Evolutionary conservation across 2,888 invertebrate species (phyloP).

Genomic region (Pardosa pseudoannulata): DNA sequence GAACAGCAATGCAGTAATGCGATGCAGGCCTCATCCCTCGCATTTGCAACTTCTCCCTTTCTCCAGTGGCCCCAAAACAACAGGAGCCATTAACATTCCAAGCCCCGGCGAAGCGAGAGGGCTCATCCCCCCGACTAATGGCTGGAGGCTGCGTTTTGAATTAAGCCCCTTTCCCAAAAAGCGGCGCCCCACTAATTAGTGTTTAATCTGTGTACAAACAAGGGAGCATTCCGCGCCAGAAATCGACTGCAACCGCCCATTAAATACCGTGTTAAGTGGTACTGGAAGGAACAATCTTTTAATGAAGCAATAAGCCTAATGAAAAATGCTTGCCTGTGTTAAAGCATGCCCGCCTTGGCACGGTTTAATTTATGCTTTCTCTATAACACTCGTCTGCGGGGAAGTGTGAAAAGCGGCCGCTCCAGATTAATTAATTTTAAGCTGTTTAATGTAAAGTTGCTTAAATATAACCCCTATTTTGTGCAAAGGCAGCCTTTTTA

Average conservation of each 20-base stretch:
- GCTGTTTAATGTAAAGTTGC: neutral
- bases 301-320: conserved; percentile 70
- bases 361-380: conserved; percentile 1
- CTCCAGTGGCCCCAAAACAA: neutral
- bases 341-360: neutral
- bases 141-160: conserved; percentile 14
- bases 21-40: neutral
- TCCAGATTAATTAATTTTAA: neutral
- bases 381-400: neutral
- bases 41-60: neutral
- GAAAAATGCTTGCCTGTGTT: conserved; percentile 38
- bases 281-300: conserved; percentile 22
- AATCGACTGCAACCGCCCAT: conserved; percentile 52
- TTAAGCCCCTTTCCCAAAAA: conserved; percentile 50
- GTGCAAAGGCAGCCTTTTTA: neutral
- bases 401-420: neutral
- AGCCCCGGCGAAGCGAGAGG: conserved; percentile 11
- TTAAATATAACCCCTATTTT: neutral
- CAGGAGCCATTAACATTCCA: conserved; percentile 63
- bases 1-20: neutral
- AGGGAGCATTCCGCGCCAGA: conserved; percentile 45
- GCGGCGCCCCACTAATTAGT: conserved; percentile 60
- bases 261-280: conserved; percentile 66
- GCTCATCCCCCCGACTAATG: conserved; percentile 27
- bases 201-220: conserved; percentile 69